Evolutionary conservation across 53 echinoderm and acorn worm species (phyloP).

Genomic region (Echinarachnius parma): DNA sequence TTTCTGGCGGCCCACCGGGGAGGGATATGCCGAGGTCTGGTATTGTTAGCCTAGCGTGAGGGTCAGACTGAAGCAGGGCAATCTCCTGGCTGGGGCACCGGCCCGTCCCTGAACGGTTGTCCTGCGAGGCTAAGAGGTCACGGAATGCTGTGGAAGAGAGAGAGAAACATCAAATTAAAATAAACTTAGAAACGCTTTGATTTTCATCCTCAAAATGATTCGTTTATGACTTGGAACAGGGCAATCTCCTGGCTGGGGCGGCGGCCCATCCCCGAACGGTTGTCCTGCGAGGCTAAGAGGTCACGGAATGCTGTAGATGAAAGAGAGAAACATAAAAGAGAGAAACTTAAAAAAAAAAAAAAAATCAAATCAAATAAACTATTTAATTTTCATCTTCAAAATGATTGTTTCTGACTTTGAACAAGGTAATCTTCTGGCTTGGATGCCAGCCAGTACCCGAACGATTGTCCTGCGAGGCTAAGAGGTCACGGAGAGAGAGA

Average conservation of each 20-base stretch:
- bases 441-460: too few species aligned
- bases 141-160: slow-evolving; percentile 99
- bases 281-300: slow-evolving; percentile 91
- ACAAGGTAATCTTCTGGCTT: too few species aligned
- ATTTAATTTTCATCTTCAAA: too few species aligned
- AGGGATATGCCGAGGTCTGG: slow-evolving; percentile 70
- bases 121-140: slow-evolving; percentile 92
- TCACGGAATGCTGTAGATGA: slow-evolving; percentile 88
- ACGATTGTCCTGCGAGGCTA: too few species aligned
- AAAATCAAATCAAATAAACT: too few species aligned
- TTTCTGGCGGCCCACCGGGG: slow-evolving; percentile 79
- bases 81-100: slow-evolving; percentile 92
- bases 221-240: too few species aligned
- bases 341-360: too few species aligned
- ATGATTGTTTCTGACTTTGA: too few species aligned
- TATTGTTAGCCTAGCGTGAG: slow-evolving; percentile 83
- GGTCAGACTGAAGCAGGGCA: slow-evolving; percentile 87
- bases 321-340: too few species aligned
- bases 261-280: slow-evolving; percentile 66
- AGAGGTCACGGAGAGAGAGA: too few species aligned
- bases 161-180: not conserved
- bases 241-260: slow-evolving; percentile 91
- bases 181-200: too few species aligned
- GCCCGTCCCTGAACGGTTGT: slow-evolving; percentile 68
- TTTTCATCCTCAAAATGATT: too few species aligned